phyloP scores from a whole-genome alignment of 2,797 vertebrate species.

The Siniperca undulata region DNA sequence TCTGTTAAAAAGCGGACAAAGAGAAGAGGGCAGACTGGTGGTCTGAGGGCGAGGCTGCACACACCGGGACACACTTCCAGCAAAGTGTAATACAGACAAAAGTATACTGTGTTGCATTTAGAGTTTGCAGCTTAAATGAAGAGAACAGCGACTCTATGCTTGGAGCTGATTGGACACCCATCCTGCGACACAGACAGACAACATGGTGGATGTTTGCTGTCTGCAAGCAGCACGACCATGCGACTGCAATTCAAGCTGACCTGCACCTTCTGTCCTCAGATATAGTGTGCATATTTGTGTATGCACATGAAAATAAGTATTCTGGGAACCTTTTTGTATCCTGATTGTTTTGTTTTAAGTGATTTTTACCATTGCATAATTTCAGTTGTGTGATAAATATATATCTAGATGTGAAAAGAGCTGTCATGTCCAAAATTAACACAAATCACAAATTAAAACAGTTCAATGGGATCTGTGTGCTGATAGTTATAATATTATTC shows the following conservation, averaged over 20 bases:
- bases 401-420: background rate
- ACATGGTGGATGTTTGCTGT: slow-evolving; percentile 46
- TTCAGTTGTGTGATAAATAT: background rate
- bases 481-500: background rate
- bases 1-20: slow-evolving; percentile 73
- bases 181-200: slow-evolving; percentile 23
- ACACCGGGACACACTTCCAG: slow-evolving; percentile 1
- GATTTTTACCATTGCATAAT: background rate
- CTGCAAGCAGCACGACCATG: slow-evolving; percentile 10
- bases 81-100: background rate
- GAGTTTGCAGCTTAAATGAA: background rate
- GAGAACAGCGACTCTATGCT: background rate
- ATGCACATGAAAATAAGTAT: background rate
- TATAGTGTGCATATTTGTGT: background rate
- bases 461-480: background rate
- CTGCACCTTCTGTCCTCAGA: background rate
- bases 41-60: slow-evolving; percentile 9
- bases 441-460: background rate
- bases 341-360: too few relatives aligned
- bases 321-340: background rate
- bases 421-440: background rate
- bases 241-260: slow-evolving; percentile 10
- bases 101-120: background rate
- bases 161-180: slow-evolving; percentile 17
- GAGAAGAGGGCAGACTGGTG: slow-evolving; percentile 10